Evolutionary conservation across 2,797 vertebrate species (phyloP).

Genomic region (Falco biarmicus): DNA sequence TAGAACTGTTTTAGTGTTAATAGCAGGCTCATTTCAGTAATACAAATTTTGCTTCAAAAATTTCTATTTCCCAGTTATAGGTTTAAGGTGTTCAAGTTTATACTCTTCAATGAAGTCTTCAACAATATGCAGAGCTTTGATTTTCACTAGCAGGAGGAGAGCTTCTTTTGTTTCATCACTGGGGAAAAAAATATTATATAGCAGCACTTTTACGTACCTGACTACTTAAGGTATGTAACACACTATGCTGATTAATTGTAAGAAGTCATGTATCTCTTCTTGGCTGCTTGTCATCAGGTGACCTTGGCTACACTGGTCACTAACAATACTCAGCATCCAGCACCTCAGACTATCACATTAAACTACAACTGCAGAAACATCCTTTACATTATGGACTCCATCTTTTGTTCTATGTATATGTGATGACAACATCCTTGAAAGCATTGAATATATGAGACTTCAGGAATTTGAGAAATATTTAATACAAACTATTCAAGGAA

Average conservation of each 20-base stretch:
- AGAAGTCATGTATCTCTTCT: not conserved
- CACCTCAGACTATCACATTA: not conserved
- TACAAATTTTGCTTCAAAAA: not conserved
- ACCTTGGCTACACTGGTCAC: not conserved
- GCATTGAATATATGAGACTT: not conserved
- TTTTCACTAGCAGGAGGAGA: constrained; percentile 82
- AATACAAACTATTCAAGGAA: not conserved
- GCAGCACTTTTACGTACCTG: not conserved
- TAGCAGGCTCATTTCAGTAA: not conserved
- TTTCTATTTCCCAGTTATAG: not conserved
- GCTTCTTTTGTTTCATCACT: constrained; percentile 80
- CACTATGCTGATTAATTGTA: not conserved
- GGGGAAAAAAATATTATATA: not conserved
- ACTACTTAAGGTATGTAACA: not conserved
- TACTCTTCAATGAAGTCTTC: constrained; percentile 82
- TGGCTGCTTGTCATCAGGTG: not conserved
- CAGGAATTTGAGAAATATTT: not conserved
- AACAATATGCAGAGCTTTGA: constrained; percentile 83
- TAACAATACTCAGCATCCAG: not conserved
- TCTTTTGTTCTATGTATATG: not conserved
- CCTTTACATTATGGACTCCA: not conserved
- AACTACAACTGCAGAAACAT: not conserved
- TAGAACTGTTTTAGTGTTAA: not conserved
- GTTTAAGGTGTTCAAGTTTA: constrained; percentile 80
- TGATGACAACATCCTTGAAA: not conserved